Evolutionary conservation across 2,888 invertebrate genomes (phyloP), one percentile per base, ranked within the genome.

Genomic region (Adela reaumurella): DNA sequence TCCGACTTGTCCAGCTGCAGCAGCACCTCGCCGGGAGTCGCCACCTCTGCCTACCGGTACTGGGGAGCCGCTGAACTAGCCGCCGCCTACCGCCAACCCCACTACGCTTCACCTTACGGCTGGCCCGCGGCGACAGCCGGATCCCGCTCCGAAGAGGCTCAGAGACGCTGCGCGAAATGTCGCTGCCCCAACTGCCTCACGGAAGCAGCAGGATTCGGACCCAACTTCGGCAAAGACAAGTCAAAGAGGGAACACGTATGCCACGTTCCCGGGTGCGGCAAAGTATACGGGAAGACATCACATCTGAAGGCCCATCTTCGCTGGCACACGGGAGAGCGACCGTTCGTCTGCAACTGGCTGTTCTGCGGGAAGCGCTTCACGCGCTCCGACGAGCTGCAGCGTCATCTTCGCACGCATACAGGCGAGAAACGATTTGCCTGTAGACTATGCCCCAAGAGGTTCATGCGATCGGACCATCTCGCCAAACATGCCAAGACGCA

Each of bases 391-490:
- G 95, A 96, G 63, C 74, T 96, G 28, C 93, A 94, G 64, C 83
- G 95, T 43, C 96, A 96, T 62, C 74, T 90, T 17, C 81, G 95
- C 24, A 95, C 94, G 0, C 95, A 96, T 62, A 90, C 94, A 0
- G 92, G 92, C 0, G 94, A 95, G 64, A 94, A 94, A 58, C 81
- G 93, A 29, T 95, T 94, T 65, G 85, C 87, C 1, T 96, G 96
- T 62, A 85, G 87, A 43, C 82, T 88, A n/a, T 96, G 96, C 67
- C 83, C 87, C 41, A 97, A 96, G 66, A 82, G 91, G 46, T 96
- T 96, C 69, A 94, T 94, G 87, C 81, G 96, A 17, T 93, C 93
- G 53, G 96, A 96, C 65, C 96, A 97, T 65, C 81, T 97, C n/a
- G 89, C 88, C 52, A 97, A 96, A 67, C 96, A 96, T 67, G 85